Evolutionary conservation across 2,888 invertebrate genomes (phyloP).

Genomic region (Pachymerium ferrugineum): DNA sequence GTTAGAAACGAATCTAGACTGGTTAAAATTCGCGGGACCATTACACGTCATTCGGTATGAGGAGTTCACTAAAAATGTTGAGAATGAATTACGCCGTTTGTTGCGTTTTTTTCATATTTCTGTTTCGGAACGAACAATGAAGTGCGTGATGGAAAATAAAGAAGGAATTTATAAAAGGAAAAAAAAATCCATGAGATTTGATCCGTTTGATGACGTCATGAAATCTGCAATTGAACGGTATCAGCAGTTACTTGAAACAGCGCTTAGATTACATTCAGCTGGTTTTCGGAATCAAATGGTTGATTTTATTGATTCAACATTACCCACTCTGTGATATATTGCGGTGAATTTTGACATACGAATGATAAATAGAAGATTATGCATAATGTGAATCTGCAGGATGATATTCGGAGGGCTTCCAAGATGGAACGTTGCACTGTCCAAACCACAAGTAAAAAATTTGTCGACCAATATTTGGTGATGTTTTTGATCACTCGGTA

Average conservation of each 20-base stretch:
- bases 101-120: conserved; percentile 45
- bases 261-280: not conserved
- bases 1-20: conserved; percentile 63
- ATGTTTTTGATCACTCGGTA: too few species aligned
- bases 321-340: not conserved
- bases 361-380: too few species aligned
- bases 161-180: conserved; percentile 69
- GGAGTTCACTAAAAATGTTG: conserved; percentile 52
- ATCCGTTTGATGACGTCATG: conserved; percentile 55
- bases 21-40: conserved; percentile 65
- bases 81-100: conserved; percentile 54
- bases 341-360: too few species aligned
- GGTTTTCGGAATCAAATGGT: not conserved
- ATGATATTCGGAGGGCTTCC: too few species aligned
- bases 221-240: not conserved
- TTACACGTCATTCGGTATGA: conserved; percentile 67
- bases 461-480: too few species aligned
- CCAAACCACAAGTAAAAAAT: too few species aligned
- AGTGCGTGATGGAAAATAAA: conserved; percentile 57
- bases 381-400: too few species aligned
- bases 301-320: not conserved
- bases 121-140: conserved; percentile 48
- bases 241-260: conserved; percentile 11
- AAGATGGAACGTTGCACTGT: too few species aligned
- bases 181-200: conserved; percentile 59